These are phyloP conservation scores for Crioceris asparagi DNA, from an alignment of 2,888 invertebrate species.

Conservation along the genomic window DNA sequence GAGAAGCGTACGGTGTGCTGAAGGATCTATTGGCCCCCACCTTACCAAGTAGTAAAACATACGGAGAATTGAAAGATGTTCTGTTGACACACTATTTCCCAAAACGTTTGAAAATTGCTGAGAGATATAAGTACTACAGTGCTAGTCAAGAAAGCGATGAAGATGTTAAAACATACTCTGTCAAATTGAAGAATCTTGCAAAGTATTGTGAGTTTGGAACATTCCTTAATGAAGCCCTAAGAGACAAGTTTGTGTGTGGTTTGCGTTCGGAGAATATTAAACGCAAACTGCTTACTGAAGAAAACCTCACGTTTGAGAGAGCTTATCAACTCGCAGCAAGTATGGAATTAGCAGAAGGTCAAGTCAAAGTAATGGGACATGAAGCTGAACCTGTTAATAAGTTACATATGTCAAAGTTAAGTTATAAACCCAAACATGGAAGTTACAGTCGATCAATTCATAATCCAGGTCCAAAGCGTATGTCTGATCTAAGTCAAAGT, in stretches of 20 bases:
- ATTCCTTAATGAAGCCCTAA: slow-evolving; percentile 14
- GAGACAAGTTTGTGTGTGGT: slow-evolving; percentile 11
- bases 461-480: background rate
- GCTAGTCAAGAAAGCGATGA: slow-evolving; percentile 16
- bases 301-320: slow-evolving; percentile 6
- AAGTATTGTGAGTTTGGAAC: slow-evolving; percentile 8
- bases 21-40: slow-evolving; percentile 16
- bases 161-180: slow-evolving; percentile 7
- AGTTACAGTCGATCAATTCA: slow-evolving; percentile 1
- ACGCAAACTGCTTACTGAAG: slow-evolving; percentile 14
- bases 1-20: slow-evolving; percentile 17
- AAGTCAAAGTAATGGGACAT: slow-evolving; percentile 6
- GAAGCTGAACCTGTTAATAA: slow-evolving; percentile 1
- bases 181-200: slow-evolving; percentile 19
- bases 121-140: slow-evolving; percentile 22
- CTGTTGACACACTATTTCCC: slow-evolving; percentile 16
- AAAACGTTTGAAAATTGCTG: slow-evolving; percentile 19
- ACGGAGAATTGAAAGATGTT: slow-evolving; percentile 12
- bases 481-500: slow-evolving; percentile 2
- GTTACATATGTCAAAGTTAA: background rate
- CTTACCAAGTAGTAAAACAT: slow-evolving; percentile 12
- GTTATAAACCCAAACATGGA: background rate
- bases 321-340: background rate
- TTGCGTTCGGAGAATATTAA: slow-evolving; percentile 1
- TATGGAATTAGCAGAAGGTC: slow-evolving; percentile 9